phyloP scores from a whole-genome alignment of 2,797 vertebrate genomes.

The Pseudotriccus pelzelni region DNA sequence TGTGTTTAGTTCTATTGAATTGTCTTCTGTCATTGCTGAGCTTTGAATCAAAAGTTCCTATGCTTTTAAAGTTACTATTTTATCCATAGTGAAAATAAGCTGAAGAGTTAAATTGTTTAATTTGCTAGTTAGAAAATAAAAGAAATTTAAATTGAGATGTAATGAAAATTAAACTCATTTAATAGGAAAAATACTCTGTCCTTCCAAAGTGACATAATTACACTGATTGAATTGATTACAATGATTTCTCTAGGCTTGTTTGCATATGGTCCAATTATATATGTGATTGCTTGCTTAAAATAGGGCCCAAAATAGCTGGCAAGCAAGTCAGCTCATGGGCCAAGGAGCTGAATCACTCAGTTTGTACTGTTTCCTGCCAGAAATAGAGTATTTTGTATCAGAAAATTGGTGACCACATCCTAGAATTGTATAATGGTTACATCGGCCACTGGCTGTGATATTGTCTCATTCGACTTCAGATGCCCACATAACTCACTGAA shows the following conservation, averaged over 20 bases:
- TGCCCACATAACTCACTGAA: neutral
- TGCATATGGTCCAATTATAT: neutral
- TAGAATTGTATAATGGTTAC: neutral
- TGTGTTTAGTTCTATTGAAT: neutral
- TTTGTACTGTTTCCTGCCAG: neutral
- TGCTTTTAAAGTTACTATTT: neutral
- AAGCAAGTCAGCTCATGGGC: neutral
- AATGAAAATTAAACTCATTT: neutral
- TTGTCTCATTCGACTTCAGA: neutral
- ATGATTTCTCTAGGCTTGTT: neutral
- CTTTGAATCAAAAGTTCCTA: neutral
- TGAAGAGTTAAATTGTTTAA: neutral
- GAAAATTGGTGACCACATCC: neutral
- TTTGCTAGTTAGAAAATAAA: neutral
- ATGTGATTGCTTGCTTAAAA: neutral
- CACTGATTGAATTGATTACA: neutral
- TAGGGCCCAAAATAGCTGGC: neutral
- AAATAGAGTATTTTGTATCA: neutral
- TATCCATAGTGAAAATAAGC: neutral
- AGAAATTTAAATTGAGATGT: neutral
- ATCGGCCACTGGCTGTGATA: neutral
- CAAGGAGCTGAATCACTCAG: neutral
- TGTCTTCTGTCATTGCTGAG: neutral
- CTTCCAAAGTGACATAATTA: neutral
- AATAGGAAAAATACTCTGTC: neutral